Evolutionary conservation across 2,888 invertebrate species (phyloP).

Genomic region (Phymatocera aterrima): DNA sequence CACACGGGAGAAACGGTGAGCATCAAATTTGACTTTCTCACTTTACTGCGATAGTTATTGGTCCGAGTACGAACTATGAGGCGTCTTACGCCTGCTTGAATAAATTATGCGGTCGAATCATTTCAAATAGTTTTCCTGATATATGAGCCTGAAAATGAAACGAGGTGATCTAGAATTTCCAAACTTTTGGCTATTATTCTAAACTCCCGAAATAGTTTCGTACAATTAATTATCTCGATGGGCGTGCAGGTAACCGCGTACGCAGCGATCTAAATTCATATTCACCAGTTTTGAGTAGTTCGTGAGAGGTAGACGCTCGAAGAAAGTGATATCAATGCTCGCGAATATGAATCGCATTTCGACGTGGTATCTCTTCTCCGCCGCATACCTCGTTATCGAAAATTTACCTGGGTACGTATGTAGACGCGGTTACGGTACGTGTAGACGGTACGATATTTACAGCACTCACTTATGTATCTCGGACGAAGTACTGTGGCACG

Average conservation of each 20-base stretch:
- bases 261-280: too few species aligned
- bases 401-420: neutral
- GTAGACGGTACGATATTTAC: constrained; percentile 18
- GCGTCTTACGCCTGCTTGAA: too few species aligned
- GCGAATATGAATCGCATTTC: constrained; percentile 1
- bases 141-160: constrained; percentile 56
- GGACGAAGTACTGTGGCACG: constrained; percentile 40
- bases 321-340: too few species aligned
- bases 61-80: too few species aligned
- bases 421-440: neutral
- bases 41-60: too few species aligned
- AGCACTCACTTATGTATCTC: neutral
- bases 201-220: constrained; percentile 60
- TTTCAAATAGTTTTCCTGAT: constrained; percentile 39
- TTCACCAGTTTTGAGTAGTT: too few species aligned
- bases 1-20: too few species aligned
- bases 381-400: neutral
- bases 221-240: constrained; percentile 11
- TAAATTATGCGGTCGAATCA: constrained; percentile 38
- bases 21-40: too few species aligned
- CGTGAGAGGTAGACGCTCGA: too few species aligned
- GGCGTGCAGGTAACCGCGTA: neutral
- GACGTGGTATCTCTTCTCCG: neutral
- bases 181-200: constrained; percentile 67
- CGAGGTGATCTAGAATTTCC: constrained; percentile 68